Evolutionary conservation across 2,888 invertebrate species (phyloP).

Genomic region (Pelosia muscerda): DNA sequence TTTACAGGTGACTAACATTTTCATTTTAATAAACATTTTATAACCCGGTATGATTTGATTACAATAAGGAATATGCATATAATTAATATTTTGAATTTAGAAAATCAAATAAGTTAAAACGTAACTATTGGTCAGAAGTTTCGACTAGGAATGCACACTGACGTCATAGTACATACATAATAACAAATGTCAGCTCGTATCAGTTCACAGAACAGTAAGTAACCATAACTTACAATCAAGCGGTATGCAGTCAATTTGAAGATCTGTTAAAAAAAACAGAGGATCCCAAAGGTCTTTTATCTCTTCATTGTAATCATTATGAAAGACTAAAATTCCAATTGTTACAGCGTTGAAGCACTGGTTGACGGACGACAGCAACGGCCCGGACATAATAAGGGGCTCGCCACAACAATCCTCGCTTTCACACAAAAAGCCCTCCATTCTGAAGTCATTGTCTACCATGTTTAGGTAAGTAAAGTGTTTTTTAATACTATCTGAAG

Average conservation of each 20-base stretch:
- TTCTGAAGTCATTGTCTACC: conserved; percentile 92
- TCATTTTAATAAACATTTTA: neutral
- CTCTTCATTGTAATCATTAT: neutral
- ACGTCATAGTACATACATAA: too few relatives aligned
- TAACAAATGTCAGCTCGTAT: too few relatives aligned
- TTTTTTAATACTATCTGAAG: too few relatives aligned
- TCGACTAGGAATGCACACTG: too few relatives aligned
- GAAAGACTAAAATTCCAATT: conserved; percentile 21
- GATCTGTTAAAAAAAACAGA: neutral
- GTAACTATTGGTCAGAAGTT: too few relatives aligned
- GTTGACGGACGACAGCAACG: conserved; percentile 91
- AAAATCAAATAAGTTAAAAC: too few relatives aligned
- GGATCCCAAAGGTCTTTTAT: neutral
- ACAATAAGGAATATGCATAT: too few relatives aligned
- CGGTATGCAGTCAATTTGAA: too few relatives aligned
- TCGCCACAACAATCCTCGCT: conserved; percentile 94
- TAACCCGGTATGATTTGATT: neutral
- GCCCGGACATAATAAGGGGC: conserved; percentile 88
- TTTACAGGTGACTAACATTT: neutral
- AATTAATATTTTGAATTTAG: too few relatives aligned
- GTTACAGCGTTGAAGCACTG: conserved; percentile 91
- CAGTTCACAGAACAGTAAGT: too few relatives aligned
- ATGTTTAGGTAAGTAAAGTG: conserved; percentile 89
- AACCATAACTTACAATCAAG: too few relatives aligned
- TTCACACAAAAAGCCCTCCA: conserved; percentile 91